Base-by-base conservation (phyloP, 2,797 vertebrate species). In the Semotilus atromaculatus region DNA sequence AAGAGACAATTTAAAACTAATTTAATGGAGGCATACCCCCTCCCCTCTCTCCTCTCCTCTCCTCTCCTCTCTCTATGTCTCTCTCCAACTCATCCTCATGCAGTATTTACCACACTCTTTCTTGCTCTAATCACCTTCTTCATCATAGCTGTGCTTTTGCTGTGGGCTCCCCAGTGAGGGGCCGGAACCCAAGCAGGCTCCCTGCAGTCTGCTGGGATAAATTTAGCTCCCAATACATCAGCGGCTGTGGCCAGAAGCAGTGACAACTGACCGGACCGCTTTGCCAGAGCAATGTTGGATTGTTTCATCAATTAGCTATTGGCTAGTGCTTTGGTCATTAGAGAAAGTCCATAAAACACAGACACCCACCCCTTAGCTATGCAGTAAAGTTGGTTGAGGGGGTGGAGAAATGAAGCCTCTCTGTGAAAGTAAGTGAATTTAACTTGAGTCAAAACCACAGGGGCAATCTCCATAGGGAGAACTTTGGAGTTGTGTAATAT, bases 71-170 rank as follows among this genome's bases (percentile, higher is more conserved):
- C 11, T 55, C 67, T 4, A 3, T 36, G 13, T 71, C 84, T 45
- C 48, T 76, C 64, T 75, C 71, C 60, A 29, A 9, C 73, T 70
- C 11, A 43, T 68, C 72, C 81, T 82, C 88, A 67, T 87, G 53
- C 77, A 81, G 78, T 82, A 81, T 84, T 87, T 85, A 81, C 81
- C 34, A 48, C 36, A 77, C 76, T 76, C 77, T 84, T 81, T 86
- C 48, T 40, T 53, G 13, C n/a, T 58, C 48, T 87, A 78, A 89
- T 89, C 67, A 82, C 71, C 73, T 85, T 84, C 84, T 87, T 83
- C 53, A 87, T 87, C 88, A 87, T 38, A 34, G 29, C 51, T 51
- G n/a, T 51, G 60, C 76, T 81, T 68, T 77, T 38, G 38, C 74
- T 74, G 43, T 38, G 43, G 53, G 68, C 74, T 48, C 31, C 60